These are phyloP conservation scores for Ametastegia equiseti DNA, from an alignment of 2,888 invertebrate species.

Conservation along the genomic window DNA sequence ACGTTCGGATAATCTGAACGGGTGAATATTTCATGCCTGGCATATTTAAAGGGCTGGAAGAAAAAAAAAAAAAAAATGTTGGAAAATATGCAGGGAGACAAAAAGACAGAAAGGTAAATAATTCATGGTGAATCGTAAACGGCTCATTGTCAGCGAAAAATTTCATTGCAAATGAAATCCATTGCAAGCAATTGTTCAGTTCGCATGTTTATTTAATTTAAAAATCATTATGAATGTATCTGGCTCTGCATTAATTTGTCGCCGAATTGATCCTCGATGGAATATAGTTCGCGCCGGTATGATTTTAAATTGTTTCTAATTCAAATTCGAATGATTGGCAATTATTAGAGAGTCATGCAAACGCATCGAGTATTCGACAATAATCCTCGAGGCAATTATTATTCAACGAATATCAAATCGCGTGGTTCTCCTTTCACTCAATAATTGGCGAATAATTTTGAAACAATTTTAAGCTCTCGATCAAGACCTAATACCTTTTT, in stretches of 20 bases:
- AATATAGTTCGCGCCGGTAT: background rate
- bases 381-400: background rate
- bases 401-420: background rate
- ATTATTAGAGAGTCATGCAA: background rate
- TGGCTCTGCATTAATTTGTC: background rate
- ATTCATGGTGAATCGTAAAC: too few relatives aligned
- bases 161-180: too few relatives aligned
- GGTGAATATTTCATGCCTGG: too few relatives aligned
- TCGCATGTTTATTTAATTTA: background rate
- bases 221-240: background rate
- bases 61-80: too few relatives aligned
- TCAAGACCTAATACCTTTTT: background rate
- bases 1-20: too few relatives aligned
- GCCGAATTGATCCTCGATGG: background rate
- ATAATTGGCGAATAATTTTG: background rate
- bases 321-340: background rate
- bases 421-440: background rate
- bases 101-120: too few relatives aligned
- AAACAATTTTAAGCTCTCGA: background rate
- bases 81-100: too few relatives aligned
- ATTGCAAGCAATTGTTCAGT: too few relatives aligned
- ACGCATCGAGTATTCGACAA: background rate
- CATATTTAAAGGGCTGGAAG: too few relatives aligned
- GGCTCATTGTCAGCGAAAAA: too few relatives aligned
- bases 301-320: background rate